Evolutionary conservation across 2,888 invertebrate species (phyloP).

Genomic region (Cantharis nigra): DNA sequence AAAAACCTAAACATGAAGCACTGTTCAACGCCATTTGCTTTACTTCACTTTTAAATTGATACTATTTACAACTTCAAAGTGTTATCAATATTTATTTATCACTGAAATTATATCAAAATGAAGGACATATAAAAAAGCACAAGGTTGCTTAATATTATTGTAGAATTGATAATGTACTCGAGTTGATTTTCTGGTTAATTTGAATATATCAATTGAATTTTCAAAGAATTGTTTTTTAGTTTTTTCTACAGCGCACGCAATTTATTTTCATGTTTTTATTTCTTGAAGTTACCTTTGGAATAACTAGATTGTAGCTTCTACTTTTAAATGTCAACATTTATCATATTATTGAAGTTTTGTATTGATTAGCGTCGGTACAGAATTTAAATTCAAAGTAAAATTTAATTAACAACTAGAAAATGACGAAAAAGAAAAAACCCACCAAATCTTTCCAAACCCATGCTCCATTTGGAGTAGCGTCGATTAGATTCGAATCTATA

Average conservation of each 20-base stretch:
- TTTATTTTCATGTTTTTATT: too few relatives aligned
- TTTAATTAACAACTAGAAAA: neutral
- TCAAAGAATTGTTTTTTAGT: neutral
- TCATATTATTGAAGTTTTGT: neutral
- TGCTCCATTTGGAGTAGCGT: constrained; percentile 33
- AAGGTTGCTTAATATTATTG: neutral
- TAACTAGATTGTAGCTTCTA: neutral
- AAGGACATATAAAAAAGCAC: neutral
- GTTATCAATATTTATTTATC: neutral
- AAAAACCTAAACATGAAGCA: neutral
- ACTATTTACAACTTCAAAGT: neutral
- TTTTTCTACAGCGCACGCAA: too few relatives aligned
- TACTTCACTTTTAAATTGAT: neutral
- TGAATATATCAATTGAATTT: too few relatives aligned
- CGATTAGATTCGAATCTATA: constrained; percentile 35
- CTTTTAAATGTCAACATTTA: neutral
- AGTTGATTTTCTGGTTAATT: neutral
- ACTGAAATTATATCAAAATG: neutral
- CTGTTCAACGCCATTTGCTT: neutral
- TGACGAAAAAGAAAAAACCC: neutral
- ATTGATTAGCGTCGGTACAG: neutral
- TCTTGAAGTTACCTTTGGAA: neutral
- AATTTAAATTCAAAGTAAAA: neutral
- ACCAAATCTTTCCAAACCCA: neutral
- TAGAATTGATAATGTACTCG: neutral